A percentile compares a stretch with the other conserved stretches of the same genome.
phyloP scores from a whole-genome alignment of 53 echinoderm and acorn worm genomes.

The Arbacia lixula region DNA sequence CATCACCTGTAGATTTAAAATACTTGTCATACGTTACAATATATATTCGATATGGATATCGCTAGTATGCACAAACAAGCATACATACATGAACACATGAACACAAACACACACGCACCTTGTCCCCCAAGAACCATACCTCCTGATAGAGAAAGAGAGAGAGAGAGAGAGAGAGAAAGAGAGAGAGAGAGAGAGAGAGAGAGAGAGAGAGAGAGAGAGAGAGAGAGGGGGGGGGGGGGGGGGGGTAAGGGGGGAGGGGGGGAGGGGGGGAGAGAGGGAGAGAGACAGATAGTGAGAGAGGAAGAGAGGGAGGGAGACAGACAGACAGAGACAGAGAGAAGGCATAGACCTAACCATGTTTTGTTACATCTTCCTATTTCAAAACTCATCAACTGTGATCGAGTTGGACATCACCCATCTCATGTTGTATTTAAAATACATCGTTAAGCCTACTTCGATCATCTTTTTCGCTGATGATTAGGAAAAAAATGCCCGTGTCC shows the following conservation, averaged over 20 bases:
- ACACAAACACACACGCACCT: neutral
- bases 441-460: no score
- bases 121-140: neutral
- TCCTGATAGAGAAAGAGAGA: slow-evolving; percentile 5
- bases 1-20: no score
- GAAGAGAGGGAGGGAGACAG: neutral
- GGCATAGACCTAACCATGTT: neutral
- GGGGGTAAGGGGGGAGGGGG: neutral
- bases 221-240: neutral
- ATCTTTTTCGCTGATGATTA: no score
- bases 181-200: slow-evolving; percentile 37
- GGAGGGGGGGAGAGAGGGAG: neutral
- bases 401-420: no score
- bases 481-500: no score
- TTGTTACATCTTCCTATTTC: neutral
- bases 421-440: no score
- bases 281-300: neutral
- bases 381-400: no score
- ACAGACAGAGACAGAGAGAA: neutral
- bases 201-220: slow-evolving; percentile 32
- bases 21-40: no score
- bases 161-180: slow-evolving; percentile 27
- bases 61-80: no score
- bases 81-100: no score
- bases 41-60: no score